phyloP scores from a whole-genome alignment of 2,888 invertebrate species.

The Plagodis pulveraria region DNA sequence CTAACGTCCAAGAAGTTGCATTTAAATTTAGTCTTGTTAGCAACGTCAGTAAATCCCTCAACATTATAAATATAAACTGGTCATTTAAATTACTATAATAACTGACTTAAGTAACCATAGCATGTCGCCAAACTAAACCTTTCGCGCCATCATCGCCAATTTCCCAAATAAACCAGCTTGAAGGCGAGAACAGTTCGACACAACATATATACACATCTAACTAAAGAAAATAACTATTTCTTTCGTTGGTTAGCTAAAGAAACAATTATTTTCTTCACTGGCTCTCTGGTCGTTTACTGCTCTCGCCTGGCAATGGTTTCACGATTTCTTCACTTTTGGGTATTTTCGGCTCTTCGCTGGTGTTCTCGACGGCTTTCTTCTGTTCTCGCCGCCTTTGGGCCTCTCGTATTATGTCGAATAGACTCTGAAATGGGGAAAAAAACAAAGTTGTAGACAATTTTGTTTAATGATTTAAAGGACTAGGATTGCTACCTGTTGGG shows the following conservation, averaged over 20 bases:
- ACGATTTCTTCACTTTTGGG: constrained; percentile 67
- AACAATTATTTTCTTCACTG: constrained; percentile 55
- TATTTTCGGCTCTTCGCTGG: constrained; percentile 27
- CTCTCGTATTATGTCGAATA: constrained; percentile 77
- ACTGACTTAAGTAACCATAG: constrained; percentile 8
- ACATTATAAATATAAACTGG: too few relatives aligned
- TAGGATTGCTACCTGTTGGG: too few relatives aligned
- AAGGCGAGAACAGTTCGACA: constrained; percentile 7
- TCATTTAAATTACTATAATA: too few relatives aligned
- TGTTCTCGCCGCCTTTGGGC: constrained; percentile 72
- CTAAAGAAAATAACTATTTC: background rate
- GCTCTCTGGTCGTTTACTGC: constrained; percentile 68
- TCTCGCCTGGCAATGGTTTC: constrained; percentile 54
- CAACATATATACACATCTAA: background rate
- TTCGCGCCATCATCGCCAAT: constrained; percentile 52
- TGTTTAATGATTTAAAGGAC: too few relatives aligned
- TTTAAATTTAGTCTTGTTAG: too few relatives aligned
- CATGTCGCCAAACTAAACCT: constrained; percentile 29
- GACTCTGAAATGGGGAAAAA: constrained; percentile 64
- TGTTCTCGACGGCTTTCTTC: constrained; percentile 65
- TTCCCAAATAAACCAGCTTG: constrained; percentile 44
- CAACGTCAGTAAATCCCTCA: too few relatives aligned
- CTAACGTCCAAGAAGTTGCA: too few relatives aligned
- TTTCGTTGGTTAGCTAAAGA: background rate
- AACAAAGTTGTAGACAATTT: background rate